A percentile compares a stretch with the other conserved stretches of the same genome.
phyloP scores from a whole-genome alignment of 2,797 vertebrate species.

The Benthosema pterotum region DNA sequence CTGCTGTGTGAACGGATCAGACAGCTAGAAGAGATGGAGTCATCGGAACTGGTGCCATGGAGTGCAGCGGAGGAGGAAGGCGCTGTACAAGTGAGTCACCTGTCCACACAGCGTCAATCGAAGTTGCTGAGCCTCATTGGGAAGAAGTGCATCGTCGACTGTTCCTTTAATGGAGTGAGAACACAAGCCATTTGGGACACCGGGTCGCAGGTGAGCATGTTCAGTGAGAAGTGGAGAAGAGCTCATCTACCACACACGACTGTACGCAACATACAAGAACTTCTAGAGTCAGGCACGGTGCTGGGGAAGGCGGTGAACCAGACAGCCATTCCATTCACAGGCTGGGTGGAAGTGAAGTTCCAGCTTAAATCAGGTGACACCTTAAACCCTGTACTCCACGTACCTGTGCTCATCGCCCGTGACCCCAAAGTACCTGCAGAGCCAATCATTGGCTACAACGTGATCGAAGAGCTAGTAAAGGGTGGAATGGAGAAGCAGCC shows the following conservation, averaged over 20 bases:
- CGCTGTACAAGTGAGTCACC: background rate
- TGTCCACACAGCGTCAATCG: background rate
- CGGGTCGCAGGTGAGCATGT: slow-evolving; percentile 23
- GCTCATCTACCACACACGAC: slow-evolving; percentile 22
- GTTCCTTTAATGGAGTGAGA: slow-evolving; percentile 22
- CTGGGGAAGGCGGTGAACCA: slow-evolving; percentile 35
- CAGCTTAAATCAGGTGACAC: slow-evolving; percentile 6
- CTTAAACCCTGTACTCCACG: background rate
- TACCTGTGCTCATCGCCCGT: slow-evolving; percentile 16
- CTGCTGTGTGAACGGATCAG: background rate
- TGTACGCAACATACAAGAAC: slow-evolving; percentile 13
- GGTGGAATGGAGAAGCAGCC: background rate
- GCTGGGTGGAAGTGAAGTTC: slow-evolving; percentile 36
- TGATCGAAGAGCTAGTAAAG: slow-evolving; percentile 22
- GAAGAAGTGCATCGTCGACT: slow-evolving; percentile 34
- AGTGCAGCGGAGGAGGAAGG: background rate
- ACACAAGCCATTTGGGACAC: slow-evolving; percentile 32
- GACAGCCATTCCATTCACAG: slow-evolving; percentile 28
- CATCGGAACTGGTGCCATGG: no score
- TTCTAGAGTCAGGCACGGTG: slow-evolving; percentile 18
- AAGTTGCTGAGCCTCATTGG: slow-evolving; percentile 20
- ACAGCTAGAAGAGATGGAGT: background rate
- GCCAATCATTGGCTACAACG: slow-evolving; percentile 37
- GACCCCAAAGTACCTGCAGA: slow-evolving; percentile 9
- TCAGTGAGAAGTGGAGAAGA: slow-evolving; percentile 31